A percentile compares a stretch with the other conserved stretches of the same genome.
Evolutionary conservation across 2,888 invertebrate genomes (phyloP).

Genomic region (Tethea ocularis): DNA sequence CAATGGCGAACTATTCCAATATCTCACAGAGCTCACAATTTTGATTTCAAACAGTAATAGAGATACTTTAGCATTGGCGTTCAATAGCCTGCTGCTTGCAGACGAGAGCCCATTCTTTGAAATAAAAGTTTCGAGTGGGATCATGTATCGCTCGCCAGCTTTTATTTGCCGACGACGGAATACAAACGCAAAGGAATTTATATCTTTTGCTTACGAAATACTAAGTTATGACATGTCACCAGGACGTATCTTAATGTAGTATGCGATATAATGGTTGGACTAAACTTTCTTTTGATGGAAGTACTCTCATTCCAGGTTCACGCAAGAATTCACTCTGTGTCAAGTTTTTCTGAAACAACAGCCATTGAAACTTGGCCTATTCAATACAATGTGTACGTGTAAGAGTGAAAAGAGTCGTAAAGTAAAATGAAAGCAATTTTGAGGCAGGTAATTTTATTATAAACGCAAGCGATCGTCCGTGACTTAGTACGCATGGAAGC

Average conservation of each 20-base stretch:
- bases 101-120: constrained; percentile 44
- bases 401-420: constrained; percentile 18
- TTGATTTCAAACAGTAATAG: constrained; percentile 34
- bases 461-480: neutral
- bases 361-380: constrained; percentile 58
- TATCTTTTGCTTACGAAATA: constrained; percentile 33
- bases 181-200: constrained; percentile 31
- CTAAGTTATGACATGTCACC: constrained; percentile 9
- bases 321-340: constrained; percentile 59
- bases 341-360: constrained; percentile 61
- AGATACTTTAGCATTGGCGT: constrained; percentile 39
- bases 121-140: constrained; percentile 63
- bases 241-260: constrained; percentile 19
- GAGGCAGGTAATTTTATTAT: neutral
- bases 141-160: constrained; percentile 47
- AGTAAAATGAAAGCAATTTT: constrained; percentile 1
- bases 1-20: constrained; percentile 9
- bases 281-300: constrained; percentile 55
- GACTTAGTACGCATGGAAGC: too few species aligned
- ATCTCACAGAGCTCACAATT: constrained; percentile 16
- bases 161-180: constrained; percentile 26
- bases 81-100: constrained; percentile 41
- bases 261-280: constrained; percentile 35
- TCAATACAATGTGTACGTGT: constrained; percentile 34
- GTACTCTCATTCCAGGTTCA: constrained; percentile 56